Base-by-base conservation (phyloP, 2,888 invertebrate species). In the Himalopsyche tibetana region DNA sequence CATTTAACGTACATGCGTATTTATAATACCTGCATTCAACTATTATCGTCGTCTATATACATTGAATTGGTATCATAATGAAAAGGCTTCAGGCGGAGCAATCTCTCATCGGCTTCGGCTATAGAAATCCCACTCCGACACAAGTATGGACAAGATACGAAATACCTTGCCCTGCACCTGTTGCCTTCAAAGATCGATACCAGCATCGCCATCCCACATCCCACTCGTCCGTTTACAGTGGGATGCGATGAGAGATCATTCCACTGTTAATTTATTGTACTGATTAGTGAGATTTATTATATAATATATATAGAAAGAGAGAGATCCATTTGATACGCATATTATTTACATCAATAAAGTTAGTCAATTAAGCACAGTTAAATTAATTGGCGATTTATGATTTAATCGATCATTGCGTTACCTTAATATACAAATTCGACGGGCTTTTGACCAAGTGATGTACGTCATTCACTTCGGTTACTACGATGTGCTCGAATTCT, bases 161-260 rank as follows among this genome's bases (percentile, higher is more conserved):
- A 12, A 74, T 74, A 74, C 74, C 74, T 74, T 36, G 36, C 38
- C 38, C 15, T 36, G 36, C 74, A 74, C 74, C 74, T 74, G 74
- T 74, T 74, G 74, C 74, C 38, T 36, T 74, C 74, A 12, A 38
- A 36, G 38, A 74, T 38, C 15, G 38, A 11, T 74, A 38, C 28
- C 74, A 36, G 28, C 15, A 51, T 51, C 38, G 74, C 38, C 74
- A 36, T 74, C 74, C 74, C 74, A 74, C 74, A 36, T 38, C 38
- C 74, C 74, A 38, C 74, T 74, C 74, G 74, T 15, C 19, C 12
- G 38, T 38, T 38, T 74, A 15, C 74, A 38, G 74, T 74, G 74
- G 74, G 74, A 74, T 74, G 74, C 38, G 74, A 36, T 38, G 74
- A 74, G 74, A 74, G 38, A 38, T 36, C 74, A 74, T 36, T 74